Evolutionary conservation across 2,113 vertebrate species (phyloP).

Genomic region (Stercorarius parasiticus): DNA sequence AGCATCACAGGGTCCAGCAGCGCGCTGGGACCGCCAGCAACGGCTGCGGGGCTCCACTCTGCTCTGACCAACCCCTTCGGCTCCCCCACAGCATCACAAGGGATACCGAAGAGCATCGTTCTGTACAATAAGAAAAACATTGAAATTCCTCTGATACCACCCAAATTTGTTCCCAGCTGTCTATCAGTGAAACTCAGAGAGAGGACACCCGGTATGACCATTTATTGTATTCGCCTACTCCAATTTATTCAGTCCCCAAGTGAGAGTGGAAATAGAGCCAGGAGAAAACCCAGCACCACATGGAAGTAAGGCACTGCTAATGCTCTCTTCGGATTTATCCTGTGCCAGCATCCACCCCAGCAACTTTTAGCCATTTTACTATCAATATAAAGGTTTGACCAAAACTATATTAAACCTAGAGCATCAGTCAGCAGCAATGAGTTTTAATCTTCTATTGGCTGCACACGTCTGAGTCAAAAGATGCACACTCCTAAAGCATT

Average conservation of each 20-base stretch:
- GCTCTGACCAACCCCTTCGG: not conserved
- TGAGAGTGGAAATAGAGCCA: not conserved
- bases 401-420: not conserved
- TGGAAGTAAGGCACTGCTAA: not conserved
- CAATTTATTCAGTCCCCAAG: too few relatives aligned
- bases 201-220: not conserved
- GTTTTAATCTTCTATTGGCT: not conserved
- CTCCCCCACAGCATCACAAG: too few relatives aligned
- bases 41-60: rapidly evolving
- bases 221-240: not conserved
- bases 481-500: not conserved
- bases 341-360: not conserved
- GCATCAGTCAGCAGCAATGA: not conserved
- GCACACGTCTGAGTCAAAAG: not conserved
- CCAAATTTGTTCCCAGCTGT: not conserved
- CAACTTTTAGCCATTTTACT: too few relatives aligned
- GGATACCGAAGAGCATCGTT: not conserved
- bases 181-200: too few relatives aligned
- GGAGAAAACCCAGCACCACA: not conserved
- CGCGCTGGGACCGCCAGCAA: rapidly evolving
- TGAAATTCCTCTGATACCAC: too few relatives aligned
- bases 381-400: not conserved
- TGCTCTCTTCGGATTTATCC: rapidly evolving
- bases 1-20: not conserved
- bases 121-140: not conserved